These are phyloP conservation scores for Panurus biarmicus DNA, from an alignment of 2,113 vertebrate genomes.

Conservation along the genomic window DNA sequence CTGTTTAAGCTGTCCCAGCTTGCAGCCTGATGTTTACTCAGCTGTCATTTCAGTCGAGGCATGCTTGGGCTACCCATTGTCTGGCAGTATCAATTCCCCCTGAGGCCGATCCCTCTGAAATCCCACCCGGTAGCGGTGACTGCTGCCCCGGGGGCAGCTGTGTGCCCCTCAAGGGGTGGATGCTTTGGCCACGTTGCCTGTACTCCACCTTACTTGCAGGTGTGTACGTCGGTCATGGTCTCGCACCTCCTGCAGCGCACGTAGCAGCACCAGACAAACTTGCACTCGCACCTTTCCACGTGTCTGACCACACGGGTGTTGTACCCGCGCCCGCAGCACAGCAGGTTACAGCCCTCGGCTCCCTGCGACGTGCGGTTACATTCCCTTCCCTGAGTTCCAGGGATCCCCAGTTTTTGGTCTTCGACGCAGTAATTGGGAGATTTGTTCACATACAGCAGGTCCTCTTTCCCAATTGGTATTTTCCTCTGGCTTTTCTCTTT, in stretches of 20 bases:
- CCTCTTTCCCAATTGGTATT: conserved; percentile 72
- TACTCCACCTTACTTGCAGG: conserved; percentile 78
- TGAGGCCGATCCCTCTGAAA: not conserved
- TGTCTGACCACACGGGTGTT: conserved; percentile 90
- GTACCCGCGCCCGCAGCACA: conserved; percentile 94
- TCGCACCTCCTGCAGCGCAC: conserved; percentile 91
- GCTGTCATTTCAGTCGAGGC: not conserved
- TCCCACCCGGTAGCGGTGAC: not conserved
- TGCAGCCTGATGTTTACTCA: not conserved
- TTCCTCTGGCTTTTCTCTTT: conserved; percentile 80
- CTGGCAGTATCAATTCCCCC: not conserved
- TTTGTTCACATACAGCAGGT: conserved; percentile 87
- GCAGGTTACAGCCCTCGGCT: conserved; percentile 84
- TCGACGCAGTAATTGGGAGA: conserved; percentile 94
- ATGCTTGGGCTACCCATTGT: not conserved
- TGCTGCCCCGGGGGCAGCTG: fast-evolving
- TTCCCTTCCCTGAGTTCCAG: conserved; percentile 86
- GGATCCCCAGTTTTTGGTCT: conserved; percentile 79
- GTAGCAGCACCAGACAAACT: conserved; percentile 97
- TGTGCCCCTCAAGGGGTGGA: fast-evolving
- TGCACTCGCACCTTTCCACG: conserved; percentile 90
- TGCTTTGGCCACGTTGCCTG: not conserved
- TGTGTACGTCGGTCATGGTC: conserved; percentile 93
- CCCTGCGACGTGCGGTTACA: conserved; percentile 87
- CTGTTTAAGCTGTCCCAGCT: not conserved